Conservation (phyloP, 35 echinoderm and acorn worm genomes). For the Apostichopus parvimensis region DNA sequence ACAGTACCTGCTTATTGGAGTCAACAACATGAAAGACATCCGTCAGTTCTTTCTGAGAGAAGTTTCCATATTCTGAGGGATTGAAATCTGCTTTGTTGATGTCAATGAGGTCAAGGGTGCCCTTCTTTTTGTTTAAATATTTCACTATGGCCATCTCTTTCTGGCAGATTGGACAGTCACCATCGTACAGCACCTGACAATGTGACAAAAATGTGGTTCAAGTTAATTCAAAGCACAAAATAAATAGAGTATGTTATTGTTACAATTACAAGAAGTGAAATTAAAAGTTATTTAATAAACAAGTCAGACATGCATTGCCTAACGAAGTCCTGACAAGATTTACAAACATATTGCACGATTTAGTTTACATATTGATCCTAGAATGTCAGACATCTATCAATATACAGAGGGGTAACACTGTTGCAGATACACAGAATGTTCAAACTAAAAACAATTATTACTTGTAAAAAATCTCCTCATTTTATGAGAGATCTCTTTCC, state of each 20-base stretch:
- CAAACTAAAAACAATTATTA: too few relatives aligned
- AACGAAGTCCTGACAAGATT: too few relatives aligned
- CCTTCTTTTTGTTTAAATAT: conserved; percentile 31
- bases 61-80: conserved; percentile 20
- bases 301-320: not conserved
- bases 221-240: not conserved
- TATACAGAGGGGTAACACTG: too few relatives aligned
- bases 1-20: conserved; percentile 27
- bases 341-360: too few relatives aligned
- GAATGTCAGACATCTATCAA: too few relatives aligned
- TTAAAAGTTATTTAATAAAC: not conserved
- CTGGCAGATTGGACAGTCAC: conserved; percentile 51
- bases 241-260: not conserved
- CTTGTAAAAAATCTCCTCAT: too few relatives aligned
- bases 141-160: conserved; percentile 33
- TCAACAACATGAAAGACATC: conserved; percentile 53
- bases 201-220: too few relatives aligned
- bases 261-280: not conserved
- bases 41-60: conserved; percentile 42
- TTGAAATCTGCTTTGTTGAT: conserved; percentile 50
- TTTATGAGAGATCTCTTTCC: too few relatives aligned
- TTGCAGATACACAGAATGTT: too few relatives aligned
- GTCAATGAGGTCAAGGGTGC: conserved; percentile 29
- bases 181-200: conserved; percentile 56
- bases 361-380: too few relatives aligned